These are phyloP conservation scores for Apodemia mormo DNA, from an alignment of 2,888 invertebrate genomes.

Conservation along the genomic window DNA sequence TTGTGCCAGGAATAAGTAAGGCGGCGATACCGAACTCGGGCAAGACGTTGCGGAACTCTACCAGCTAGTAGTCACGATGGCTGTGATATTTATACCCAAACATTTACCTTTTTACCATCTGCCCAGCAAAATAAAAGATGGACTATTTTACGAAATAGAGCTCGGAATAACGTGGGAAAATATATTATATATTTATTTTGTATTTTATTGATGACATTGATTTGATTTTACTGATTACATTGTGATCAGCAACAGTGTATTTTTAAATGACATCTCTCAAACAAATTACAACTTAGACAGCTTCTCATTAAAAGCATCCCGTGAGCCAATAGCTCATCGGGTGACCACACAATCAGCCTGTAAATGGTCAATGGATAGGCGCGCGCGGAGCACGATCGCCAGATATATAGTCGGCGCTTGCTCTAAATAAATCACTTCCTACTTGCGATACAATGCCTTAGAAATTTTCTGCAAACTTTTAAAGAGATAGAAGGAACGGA, in stretches of 20 bases:
- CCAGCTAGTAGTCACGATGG: too few relatives aligned
- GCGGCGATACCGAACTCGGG: too few relatives aligned
- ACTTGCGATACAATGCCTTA: constrained; percentile 57
- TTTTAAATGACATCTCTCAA: constrained; percentile 27
- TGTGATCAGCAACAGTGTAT: not conserved
- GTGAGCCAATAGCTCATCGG: constrained; percentile 46
- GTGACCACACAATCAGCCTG: constrained; percentile 56
- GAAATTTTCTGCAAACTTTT: constrained; percentile 25
- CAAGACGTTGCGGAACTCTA: too few relatives aligned
- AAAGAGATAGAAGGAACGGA: constrained; percentile 9
- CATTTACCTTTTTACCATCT: too few relatives aligned
- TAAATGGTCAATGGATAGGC: constrained; percentile 54
- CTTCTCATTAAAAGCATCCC: constrained; percentile 44
- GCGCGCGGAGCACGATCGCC: constrained; percentile 60
- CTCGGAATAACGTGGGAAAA: too few relatives aligned
- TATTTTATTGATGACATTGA: too few relatives aligned
- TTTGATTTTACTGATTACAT: not conserved
- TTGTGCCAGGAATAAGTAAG: too few relatives aligned
- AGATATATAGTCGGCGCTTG: constrained; percentile 65
- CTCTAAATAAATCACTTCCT: constrained; percentile 78
- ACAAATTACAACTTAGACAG: constrained; percentile 44
- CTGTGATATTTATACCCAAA: too few relatives aligned
- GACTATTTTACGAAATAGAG: too few relatives aligned
- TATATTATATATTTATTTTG: too few relatives aligned
- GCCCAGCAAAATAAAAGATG: too few relatives aligned